Evolutionary conservation across 2,888 invertebrate genomes (phyloP).

Genomic region (Acholoe squamosa): DNA sequence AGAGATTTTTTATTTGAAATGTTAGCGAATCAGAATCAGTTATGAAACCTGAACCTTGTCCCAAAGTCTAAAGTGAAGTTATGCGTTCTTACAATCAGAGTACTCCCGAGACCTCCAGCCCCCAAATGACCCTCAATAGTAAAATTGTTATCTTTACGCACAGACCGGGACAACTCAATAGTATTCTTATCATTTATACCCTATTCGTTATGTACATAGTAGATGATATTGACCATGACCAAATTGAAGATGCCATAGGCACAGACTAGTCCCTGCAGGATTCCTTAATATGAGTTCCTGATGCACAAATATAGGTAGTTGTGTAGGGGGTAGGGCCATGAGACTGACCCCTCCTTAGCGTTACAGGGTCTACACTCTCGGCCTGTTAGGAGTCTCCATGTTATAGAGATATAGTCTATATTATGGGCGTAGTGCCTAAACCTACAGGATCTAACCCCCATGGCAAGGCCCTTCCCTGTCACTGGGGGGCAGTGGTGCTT

Average conservation of each 20-base stretch:
- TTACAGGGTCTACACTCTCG: neutral
- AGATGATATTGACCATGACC: neutral
- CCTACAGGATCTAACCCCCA: neutral
- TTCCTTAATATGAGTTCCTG: neutral
- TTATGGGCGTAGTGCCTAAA: neutral
- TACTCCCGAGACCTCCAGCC: neutral
- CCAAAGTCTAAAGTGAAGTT: neutral
- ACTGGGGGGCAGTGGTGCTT: constrained; percentile 29
- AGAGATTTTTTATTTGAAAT: neutral
- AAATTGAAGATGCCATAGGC: constrained; percentile 30
- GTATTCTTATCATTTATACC: neutral
- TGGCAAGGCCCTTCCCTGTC: neutral
- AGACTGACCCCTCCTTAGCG: too few species aligned
- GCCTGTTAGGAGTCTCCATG: constrained; percentile 1
- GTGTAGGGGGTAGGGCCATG: too few species aligned
- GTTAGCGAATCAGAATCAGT: neutral
- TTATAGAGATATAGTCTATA: neutral
- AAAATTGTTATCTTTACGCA: neutral
- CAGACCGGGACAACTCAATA: neutral
- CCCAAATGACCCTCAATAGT: neutral
- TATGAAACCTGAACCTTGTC: neutral
- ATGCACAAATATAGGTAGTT: constrained; percentile 22
- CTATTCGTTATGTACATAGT: neutral
- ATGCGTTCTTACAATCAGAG: neutral
- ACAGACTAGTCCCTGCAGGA: neutral